phyloP scores from a whole-genome alignment of 2,113 vertebrate genomes.

The Osmerus mordax region DNA sequence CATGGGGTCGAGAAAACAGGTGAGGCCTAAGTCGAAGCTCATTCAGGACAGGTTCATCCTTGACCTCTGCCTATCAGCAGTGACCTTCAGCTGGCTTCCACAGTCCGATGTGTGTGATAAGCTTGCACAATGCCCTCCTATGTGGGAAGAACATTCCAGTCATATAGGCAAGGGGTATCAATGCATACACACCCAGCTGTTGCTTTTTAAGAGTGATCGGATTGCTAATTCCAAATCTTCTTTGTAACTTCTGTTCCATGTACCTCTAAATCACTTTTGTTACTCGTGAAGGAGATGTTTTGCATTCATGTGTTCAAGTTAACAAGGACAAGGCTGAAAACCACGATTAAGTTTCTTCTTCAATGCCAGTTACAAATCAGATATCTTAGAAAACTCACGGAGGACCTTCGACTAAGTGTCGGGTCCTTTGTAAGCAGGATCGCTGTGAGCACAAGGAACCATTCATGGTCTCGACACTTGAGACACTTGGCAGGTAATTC shows the following conservation, averaged over 20 bases:
- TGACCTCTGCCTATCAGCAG: conserved; percentile 46
- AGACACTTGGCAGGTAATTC: conserved; percentile 48
- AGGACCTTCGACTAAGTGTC: conserved; percentile 31
- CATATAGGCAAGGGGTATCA: not conserved
- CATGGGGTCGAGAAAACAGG: not conserved
- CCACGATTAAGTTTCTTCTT: conserved; percentile 18
- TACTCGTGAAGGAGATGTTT: not conserved
- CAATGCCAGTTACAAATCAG: conserved; percentile 17
- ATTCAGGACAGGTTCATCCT: conserved; percentile 33
- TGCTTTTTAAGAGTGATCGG: not conserved
- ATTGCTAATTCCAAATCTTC: not conserved
- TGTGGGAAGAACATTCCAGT: conserved; percentile 17
- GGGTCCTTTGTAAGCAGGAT: conserved; percentile 27
- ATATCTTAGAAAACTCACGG: conserved; percentile 23
- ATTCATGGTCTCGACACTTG: conserved; percentile 55
- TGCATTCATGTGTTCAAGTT: not conserved
- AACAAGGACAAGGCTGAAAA: conserved; percentile 4
- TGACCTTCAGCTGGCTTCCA: conserved; percentile 45
- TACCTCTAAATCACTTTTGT: not conserved
- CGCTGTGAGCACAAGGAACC: conserved; percentile 54
- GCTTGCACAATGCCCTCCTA: conserved; percentile 28
- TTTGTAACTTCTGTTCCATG: not conserved
- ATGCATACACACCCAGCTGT: not conserved
- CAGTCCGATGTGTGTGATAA: conserved; percentile 51
- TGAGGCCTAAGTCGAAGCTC: too few relatives aligned